Conservation (phyloP, 1,140 invertebrate species). For the Lasioglossum baleicum region DNA sequence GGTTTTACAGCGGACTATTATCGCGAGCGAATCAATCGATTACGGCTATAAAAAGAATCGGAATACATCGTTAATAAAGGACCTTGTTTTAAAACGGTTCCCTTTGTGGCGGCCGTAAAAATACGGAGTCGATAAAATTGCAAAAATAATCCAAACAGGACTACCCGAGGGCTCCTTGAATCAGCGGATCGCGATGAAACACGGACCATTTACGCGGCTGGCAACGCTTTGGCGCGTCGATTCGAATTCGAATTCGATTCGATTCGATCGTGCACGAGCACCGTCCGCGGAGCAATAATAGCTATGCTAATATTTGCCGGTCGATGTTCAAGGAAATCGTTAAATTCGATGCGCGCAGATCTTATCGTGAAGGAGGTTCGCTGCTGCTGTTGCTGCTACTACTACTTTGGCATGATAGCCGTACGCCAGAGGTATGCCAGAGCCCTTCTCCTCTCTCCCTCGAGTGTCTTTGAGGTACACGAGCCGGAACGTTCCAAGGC, state of each 20-base stretch:
- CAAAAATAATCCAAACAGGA: background rate
- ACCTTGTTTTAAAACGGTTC: background rate
- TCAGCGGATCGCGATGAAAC: no score
- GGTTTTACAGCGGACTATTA: background rate
- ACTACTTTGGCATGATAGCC: background rate
- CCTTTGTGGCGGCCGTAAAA: background rate
- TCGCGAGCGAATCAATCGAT: background rate
- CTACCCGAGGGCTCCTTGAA: background rate
- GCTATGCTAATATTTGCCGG: constrained; percentile 26
- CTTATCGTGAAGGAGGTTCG: constrained; percentile 15
- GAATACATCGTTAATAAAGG: background rate
- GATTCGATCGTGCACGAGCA: background rate
- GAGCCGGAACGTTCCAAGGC: constrained; percentile 10
- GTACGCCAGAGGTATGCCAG: background rate
- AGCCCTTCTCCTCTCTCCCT: background rate
- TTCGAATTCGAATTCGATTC: background rate
- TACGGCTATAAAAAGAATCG: background rate
- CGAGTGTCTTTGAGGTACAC: constrained; percentile 14
- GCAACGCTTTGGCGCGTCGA: background rate
- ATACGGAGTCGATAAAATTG: background rate
- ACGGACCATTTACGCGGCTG: no score
- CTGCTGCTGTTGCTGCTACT: no score
- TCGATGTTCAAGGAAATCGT: constrained; percentile 38
- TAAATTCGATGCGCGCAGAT: constrained; percentile 31
- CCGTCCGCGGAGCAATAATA: constrained; percentile 1